Base-by-base conservation (phyloP, 2,888 invertebrate species). In the Mythimna lalbum region DNA sequence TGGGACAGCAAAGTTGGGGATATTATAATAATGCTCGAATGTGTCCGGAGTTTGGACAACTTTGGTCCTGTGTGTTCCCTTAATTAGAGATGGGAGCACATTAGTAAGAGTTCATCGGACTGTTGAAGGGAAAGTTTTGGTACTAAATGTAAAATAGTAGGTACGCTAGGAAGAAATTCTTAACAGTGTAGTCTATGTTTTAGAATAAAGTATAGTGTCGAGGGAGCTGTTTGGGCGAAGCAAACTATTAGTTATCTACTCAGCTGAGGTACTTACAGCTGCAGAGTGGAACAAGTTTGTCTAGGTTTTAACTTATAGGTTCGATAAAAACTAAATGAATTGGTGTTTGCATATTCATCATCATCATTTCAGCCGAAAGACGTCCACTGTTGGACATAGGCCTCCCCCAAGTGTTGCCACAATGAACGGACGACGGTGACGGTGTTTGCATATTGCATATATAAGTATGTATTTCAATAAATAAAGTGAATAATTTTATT, bases 21-120 rank as follows among this genome's bases (percentile, higher is more conserved):
- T 88, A 91, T 92, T 90, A 91, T 91, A 88, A 91, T 91, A 88
- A 90, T 89, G 89, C 85, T 85, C 79, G 80, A 85, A 78, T 82
- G 83, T 87, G 89, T 88, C 86, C 87, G 85, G 86, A 87, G 87
- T 89, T 91, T 70, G 87, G 88, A 84, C 86, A 87, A 89, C 86
- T 90, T 89, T 86, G 71, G 76, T 80, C 74, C 82, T 81, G 80
- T 83, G 70, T 79, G 70, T 77, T 89, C 89, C 87, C 89, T 85
- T 83, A 84, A 84, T 83, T 85, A 84, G 87, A 77, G 81, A 83
- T 82, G 83, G 70, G 84, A 78, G 82, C 85, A 83, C 88, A 88
- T 90, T 90, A 89, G 86, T 78, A 72, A 73, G 63, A 62, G 84
- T 87, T 83, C 83, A 83, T 73, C 75, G 79, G 65, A 77, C 81